Evolutionary conservation across 2,797 vertebrate genomes (phyloP).

Genomic region (Centroberyx gerrardi): DNA sequence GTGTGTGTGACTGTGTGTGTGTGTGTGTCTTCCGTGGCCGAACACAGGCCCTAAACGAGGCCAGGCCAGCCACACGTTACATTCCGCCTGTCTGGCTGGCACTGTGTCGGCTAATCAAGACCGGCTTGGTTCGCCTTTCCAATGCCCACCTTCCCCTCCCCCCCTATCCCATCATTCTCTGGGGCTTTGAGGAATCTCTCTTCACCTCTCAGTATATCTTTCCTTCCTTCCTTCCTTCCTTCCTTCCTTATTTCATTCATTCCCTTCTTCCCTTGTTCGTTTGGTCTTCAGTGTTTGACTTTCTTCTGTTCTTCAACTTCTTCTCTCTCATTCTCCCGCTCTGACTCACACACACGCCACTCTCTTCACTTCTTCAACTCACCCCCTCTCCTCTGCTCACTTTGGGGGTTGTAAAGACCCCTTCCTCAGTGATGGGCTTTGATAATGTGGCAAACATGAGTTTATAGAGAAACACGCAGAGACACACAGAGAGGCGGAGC

Average conservation of each 20-base stretch:
- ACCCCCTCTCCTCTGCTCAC: conserved; percentile 18
- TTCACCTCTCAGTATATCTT: conserved; percentile 55
- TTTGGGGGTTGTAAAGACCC: conserved; percentile 50
- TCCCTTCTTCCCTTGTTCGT: conserved; percentile 17
- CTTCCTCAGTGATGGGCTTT: conserved; percentile 59
- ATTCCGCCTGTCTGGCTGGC: conserved; percentile 82
- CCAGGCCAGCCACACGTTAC: conserved; percentile 81
- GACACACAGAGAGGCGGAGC: conserved; percentile 43
- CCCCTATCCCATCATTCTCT: conserved; percentile 64
- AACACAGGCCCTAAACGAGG: conserved; percentile 79
- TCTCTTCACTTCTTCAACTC: conserved; percentile 12
- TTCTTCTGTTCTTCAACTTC: conserved; percentile 27
- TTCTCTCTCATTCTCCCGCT: conserved; percentile 22
- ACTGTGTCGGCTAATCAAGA: conserved; percentile 77
- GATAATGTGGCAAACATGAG: conserved; percentile 64
- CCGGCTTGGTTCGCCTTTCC: conserved; percentile 71
- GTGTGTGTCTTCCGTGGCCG: conserved; percentile 37
- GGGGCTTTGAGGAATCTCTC: conserved; percentile 58
- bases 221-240: conserved; percentile 38
- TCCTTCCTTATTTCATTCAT: conserved; percentile 54
- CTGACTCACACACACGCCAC: conserved; percentile 9
- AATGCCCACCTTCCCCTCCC: conserved; percentile 27
- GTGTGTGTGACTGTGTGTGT: conserved; percentile 35
- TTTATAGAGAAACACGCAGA: conserved; percentile 52
- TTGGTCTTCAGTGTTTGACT: conserved; percentile 3